Evolutionary conservation across 2,888 invertebrate species (phyloP).

Genomic region (Campoplex capitator): DNA sequence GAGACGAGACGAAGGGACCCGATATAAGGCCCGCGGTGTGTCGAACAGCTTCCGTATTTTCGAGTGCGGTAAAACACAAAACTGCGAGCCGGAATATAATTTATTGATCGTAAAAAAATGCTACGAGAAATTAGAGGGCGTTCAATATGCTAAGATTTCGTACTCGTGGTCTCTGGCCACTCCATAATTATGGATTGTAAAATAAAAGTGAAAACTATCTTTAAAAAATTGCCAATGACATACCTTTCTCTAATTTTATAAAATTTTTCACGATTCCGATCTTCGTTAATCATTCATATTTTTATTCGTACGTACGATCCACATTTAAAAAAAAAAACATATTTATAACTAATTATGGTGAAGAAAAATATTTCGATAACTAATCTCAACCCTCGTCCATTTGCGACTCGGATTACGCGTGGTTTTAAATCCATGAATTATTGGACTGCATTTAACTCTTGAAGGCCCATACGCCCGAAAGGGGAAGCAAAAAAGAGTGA

Average conservation of each 20-base stretch:
- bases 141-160: not conserved
- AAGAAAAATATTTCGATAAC: not conserved
- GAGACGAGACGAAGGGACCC: slow-evolving; percentile 40
- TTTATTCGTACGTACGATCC: not conserved
- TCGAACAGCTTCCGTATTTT: slow-evolving; percentile 37
- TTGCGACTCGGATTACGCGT: not conserved
- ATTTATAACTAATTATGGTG: not conserved
- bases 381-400: slow-evolving; percentile 6
- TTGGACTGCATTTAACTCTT: not conserved
- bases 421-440: slow-evolving; percentile 10
- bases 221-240: not conserved
- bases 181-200: not conserved
- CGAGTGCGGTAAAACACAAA: slow-evolving; percentile 1
- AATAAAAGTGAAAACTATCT: not conserved
- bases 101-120: slow-evolving; percentile 8
- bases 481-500: slow-evolving; percentile 1
- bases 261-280: not conserved
- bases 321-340: not conserved
- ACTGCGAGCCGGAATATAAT: not conserved
- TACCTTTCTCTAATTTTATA: not conserved
- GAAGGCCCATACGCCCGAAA: not conserved
- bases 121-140: not conserved
- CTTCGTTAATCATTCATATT: not conserved
- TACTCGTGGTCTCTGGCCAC: not conserved
- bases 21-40: slow-evolving; percentile 7